Conservation (phyloP, 2,888 invertebrate genomes). For the Conomelus anceps region DNA sequence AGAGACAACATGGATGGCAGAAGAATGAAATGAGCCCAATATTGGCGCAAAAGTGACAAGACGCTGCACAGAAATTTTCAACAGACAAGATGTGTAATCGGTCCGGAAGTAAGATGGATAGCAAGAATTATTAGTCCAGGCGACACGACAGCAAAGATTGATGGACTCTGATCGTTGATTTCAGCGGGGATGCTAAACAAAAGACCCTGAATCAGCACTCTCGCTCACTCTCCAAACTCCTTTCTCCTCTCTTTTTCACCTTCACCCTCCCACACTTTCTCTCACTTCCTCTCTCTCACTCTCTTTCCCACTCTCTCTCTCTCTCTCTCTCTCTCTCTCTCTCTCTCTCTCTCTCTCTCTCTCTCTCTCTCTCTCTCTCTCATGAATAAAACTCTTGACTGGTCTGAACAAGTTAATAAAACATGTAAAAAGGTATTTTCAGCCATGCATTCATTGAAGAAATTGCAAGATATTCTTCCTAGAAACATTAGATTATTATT, state of each 20-base stretch:
- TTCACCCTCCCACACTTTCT: background rate
- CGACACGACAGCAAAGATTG: background rate
- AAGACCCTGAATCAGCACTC: background rate
- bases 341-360: too few species aligned
- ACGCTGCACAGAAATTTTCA: background rate
- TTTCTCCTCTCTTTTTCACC: too few species aligned
- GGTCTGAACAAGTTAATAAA: too few species aligned
- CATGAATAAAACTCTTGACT: too few species aligned
- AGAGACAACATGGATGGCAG: background rate
- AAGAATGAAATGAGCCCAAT: background rate
- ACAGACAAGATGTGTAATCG: background rate
- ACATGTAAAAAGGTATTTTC: too few species aligned
- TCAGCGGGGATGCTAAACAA: background rate
- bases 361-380: too few species aligned
- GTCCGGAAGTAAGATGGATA: background rate
- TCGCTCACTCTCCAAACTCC: too few species aligned
- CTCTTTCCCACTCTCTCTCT: background rate
- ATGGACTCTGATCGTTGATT: background rate
- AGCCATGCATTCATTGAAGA: too few species aligned
- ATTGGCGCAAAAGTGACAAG: background rate
- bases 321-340: background rate
- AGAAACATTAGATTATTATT: too few species aligned
- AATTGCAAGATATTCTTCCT: too few species aligned
- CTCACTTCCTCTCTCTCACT: background rate
- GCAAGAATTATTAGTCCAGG: background rate